Conservation (phyloP, 2,888 invertebrate genomes). For the Drosophila seclusa region DNA sequence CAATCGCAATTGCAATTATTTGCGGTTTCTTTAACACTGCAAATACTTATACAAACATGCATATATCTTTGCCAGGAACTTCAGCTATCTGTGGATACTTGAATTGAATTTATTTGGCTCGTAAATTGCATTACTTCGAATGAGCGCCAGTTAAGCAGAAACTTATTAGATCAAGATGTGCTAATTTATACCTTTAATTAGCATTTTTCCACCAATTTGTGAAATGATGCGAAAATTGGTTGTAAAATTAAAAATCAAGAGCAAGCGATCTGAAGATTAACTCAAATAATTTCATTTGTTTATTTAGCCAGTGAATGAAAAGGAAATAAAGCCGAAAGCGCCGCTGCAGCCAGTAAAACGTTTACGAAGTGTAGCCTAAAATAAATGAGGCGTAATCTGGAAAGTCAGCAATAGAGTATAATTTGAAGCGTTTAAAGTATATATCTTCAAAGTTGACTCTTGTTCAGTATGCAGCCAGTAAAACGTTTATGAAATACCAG, state of each 20-base stretch:
- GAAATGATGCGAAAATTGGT: background rate
- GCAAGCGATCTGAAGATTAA: background rate
- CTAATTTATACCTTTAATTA: background rate
- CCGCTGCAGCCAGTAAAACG: background rate
- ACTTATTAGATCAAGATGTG: slow-evolving; percentile 6
- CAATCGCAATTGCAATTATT: slow-evolving; percentile 53
- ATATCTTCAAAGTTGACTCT: no score
- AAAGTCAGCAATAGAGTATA: no score
- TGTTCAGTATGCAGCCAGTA: background rate
- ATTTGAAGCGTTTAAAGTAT: no score
- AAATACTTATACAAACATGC: slow-evolving; percentile 14
- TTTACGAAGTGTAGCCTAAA: no score
- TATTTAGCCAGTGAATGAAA: background rate
- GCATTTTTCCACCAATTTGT: background rate
- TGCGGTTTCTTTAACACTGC: slow-evolving; percentile 40
- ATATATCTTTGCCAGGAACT: slow-evolving; percentile 7
- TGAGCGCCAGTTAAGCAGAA: slow-evolving; percentile 9
- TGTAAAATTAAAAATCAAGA: no score
- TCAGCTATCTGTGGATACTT: slow-evolving; percentile 20
- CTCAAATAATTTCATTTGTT: background rate
- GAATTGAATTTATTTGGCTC: slow-evolving; percentile 37
- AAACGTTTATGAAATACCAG: background rate
- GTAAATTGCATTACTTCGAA: slow-evolving; percentile 24
- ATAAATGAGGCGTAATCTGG: no score
- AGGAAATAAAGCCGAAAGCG: background rate